These are phyloP conservation scores for Nephotettix cincticeps DNA, from an alignment of 1,140 invertebrate genomes.

Conservation along the genomic window DNA sequence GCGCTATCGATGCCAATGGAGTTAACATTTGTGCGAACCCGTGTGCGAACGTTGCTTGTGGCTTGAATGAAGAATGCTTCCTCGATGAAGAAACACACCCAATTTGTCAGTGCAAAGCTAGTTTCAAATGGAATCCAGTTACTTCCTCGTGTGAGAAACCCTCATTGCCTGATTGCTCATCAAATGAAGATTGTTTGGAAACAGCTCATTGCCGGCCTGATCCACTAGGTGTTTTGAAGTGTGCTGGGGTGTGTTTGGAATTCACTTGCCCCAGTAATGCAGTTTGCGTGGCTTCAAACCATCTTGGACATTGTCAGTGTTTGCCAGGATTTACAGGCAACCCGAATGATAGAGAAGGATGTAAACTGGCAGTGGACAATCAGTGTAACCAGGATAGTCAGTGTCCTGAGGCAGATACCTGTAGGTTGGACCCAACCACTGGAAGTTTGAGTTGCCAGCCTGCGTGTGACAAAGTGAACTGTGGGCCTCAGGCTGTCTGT, in stretches of 20 bases:
- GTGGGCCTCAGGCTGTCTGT: constrained; percentile 82
- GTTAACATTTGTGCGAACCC: constrained; percentile 69
- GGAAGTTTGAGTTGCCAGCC: constrained; percentile 60
- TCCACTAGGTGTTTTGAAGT: constrained; percentile 81
- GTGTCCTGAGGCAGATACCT: constrained; percentile 77
- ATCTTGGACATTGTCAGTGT: constrained; percentile 78
- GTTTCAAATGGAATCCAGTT: constrained; percentile 80
- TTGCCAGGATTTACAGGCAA: constrained; percentile 78
- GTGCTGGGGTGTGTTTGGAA: constrained; percentile 68
- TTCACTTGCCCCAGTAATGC: constrained; percentile 83
- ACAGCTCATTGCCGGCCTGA: constrained; percentile 73
- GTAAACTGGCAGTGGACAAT: constrained; percentile 65
- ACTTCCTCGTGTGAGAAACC: constrained; percentile 79
- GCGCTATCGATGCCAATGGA: constrained; percentile 54
- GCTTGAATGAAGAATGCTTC: constrained; percentile 75
- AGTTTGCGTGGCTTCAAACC: constrained; percentile 70
- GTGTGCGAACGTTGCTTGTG: constrained; percentile 75
- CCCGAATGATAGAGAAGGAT: constrained; percentile 85
- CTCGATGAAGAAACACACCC: constrained; percentile 63
- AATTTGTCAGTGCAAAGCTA: constrained; percentile 71
- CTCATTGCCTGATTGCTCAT: constrained; percentile 74
- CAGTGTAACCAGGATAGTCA: constrained; percentile 76
- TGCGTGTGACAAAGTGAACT: constrained; percentile 72
- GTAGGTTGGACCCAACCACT: constrained; percentile 48
- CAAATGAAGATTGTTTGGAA: constrained; percentile 67